These are phyloP conservation scores for Brachypalpus laphriformis DNA, from an alignment of 2,888 invertebrate species.

Conservation along the genomic window DNA sequence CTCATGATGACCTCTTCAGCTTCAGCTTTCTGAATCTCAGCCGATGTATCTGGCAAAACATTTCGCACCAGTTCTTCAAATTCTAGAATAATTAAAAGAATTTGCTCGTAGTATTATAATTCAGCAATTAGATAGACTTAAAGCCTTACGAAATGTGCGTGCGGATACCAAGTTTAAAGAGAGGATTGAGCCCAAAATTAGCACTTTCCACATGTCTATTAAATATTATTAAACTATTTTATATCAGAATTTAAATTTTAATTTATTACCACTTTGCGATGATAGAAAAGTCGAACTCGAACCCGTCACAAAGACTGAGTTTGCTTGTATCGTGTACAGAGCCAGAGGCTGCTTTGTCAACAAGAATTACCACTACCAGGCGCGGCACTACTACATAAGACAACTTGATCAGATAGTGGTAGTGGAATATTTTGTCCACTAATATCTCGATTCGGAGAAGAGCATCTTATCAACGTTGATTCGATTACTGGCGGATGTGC, in stretches of 20 bases:
- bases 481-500: constrained; percentile 45
- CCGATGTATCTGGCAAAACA: constrained; percentile 52
- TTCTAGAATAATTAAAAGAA: too few relatives aligned
- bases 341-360: neutral
- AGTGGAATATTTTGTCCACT: constrained; percentile 22
- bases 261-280: constrained; percentile 25
- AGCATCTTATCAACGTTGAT: constrained; percentile 44
- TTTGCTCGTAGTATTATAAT: too few relatives aligned
- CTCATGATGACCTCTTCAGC: constrained; percentile 58
- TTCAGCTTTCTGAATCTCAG: constrained; percentile 54
- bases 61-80: constrained; percentile 49
- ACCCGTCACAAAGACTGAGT: constrained; percentile 31
- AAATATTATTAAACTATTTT: neutral
- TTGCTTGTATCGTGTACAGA: neutral
- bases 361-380: neutral
- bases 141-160: constrained; percentile 30
- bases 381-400: neutral
- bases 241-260: neutral
- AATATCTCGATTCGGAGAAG: constrained; percentile 10
- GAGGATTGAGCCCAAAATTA: constrained; percentile 25
- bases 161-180: constrained; percentile 15
- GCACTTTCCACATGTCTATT: constrained; percentile 37
- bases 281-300: neutral
- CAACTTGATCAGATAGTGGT: neutral
- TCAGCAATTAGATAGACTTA: neutral